phyloP scores from a whole-genome alignment of 2,797 vertebrate genomes.

The Macrochelys suwanniensis region DNA sequence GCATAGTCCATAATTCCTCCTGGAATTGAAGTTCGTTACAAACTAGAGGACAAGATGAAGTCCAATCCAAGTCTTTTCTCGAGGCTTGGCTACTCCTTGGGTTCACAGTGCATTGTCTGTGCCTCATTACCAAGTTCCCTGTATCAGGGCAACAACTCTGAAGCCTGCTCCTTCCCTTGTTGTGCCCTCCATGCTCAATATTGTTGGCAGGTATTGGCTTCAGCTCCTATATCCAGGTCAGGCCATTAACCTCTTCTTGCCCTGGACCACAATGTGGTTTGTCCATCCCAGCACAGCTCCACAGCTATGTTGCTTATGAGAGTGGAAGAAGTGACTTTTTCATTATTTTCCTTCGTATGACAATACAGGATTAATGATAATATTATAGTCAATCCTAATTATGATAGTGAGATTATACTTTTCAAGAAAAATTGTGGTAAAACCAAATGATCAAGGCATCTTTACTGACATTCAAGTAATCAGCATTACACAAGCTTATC shows the following conservation, averaged over 20 bases:
- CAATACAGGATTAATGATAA: background rate
- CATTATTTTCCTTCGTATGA: background rate
- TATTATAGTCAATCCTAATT: background rate
- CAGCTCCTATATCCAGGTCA: background rate
- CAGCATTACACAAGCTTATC: background rate
- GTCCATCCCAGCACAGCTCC: background rate
- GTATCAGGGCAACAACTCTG: background rate
- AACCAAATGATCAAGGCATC: background rate
- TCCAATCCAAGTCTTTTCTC: background rate
- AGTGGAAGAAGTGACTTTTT: background rate
- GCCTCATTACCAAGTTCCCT: background rate
- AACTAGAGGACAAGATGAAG: background rate
- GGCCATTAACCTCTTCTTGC: background rate
- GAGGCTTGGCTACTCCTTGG: background rate
- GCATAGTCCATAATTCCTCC: background rate
- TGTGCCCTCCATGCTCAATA: background rate
- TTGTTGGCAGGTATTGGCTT: background rate
- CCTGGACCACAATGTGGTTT: background rate
- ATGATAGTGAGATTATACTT: background rate
- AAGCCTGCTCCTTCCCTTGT: background rate
- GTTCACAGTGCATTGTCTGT: background rate
- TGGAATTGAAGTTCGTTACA: background rate
- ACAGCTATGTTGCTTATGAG: background rate
- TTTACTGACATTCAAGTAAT: background rate
- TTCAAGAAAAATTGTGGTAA: slow-evolving; percentile 23